phyloP scores from a whole-genome alignment of 92 coral and sea anemone genomes.

The Heliopora coerulea region DNA sequence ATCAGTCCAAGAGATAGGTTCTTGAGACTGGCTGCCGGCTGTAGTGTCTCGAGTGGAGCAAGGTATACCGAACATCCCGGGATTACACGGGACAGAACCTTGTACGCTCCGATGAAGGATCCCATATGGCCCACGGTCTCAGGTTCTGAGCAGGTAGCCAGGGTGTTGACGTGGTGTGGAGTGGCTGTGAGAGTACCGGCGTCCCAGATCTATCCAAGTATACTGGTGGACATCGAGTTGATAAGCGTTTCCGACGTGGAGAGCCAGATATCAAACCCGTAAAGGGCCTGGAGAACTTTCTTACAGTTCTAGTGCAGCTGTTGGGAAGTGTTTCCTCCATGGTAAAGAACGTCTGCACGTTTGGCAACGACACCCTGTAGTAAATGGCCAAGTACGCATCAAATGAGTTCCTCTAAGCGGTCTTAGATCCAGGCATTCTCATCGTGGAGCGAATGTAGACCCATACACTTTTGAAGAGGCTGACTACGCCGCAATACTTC shows the following conservation, averaged over 20 bases:
- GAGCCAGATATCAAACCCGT: conserved; percentile 19
- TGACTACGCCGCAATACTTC: conserved; percentile 51
- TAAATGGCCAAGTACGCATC: conserved; percentile 47
- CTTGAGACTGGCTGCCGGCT: conserved; percentile 16
- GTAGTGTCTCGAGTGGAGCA: background rate
- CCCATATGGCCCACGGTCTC: conserved; percentile 11
- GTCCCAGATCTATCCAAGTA: conserved; percentile 3
- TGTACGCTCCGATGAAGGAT: conserved; percentile 22
- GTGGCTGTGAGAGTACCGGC: conserved; percentile 8
- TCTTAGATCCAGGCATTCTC: conserved; percentile 54
- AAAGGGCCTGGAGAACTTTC: conserved; percentile 34
- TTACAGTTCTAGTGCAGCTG: conserved; percentile 34
- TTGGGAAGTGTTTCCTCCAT: conserved; percentile 18
- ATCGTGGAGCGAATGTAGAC: conserved; percentile 49
- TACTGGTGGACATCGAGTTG: conserved; percentile 12
- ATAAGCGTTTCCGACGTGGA: conserved; percentile 40
- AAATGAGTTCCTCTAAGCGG: conserved; percentile 48
- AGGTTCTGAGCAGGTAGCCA: background rate
- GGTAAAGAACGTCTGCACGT: conserved; percentile 27
- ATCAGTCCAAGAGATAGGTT: conserved; percentile 23
- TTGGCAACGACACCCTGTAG: conserved; percentile 23
- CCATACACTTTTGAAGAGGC: conserved; percentile 41
- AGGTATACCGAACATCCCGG: conserved; percentile 21
- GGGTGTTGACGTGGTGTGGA: conserved; percentile 1
- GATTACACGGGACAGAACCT: conserved; percentile 22